Base-by-base conservation (phyloP, 1,140 invertebrate genomes). In the Pseudoatta argentina region DNA sequence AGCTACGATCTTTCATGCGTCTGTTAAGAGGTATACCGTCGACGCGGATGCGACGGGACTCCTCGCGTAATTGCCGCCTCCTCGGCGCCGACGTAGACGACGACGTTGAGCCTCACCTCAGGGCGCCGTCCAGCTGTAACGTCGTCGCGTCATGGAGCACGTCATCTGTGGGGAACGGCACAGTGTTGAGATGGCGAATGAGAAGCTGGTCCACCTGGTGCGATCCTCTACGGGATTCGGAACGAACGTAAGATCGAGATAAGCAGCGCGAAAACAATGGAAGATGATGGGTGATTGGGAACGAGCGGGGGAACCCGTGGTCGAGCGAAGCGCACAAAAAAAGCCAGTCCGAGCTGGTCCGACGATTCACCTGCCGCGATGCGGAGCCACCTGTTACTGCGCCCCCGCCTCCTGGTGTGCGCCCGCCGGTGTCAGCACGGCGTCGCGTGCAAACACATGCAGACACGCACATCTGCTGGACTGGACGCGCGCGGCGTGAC, bases 381-480 rank as follows among this genome's bases (percentile, higher is more conserved):
- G 91, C 85, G 92, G 92, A 93, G 92, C 92, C 92, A 93, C 92
- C 92, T 93, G 92, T 92, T 93, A 89, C 89, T 77, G 77, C 48
- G 63, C 69, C 76, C 81, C 87, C 67, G 79, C 53, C 79, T 82
- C 67, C 79, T 83, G 44, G 69, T 61, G 79, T 59, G 53, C 34
- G 24, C n/a, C n/a, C 48, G n/a, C 39, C 63, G 48, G 21, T n/a
- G 30, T n/a, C 77, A 27, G 73, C 55, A 44, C 39, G 39, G 39
- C 48, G 55, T 76, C 61, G 59, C 48, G 77, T 8, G 44, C n/a
- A 30, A 4, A 66, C 14, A 12, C n/a, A 44, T 14, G 34, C 57
- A 76, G 3, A 24, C 14, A 24, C 3, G 10, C n/a, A 7, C 24
- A 3, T n/a, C 55, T 18, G 27, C 0, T 10, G n/a, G 5, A 39